These are phyloP conservation scores for Brotula barbata DNA, from an alignment of 2,797 vertebrate genomes.

Conservation along the genomic window DNA sequence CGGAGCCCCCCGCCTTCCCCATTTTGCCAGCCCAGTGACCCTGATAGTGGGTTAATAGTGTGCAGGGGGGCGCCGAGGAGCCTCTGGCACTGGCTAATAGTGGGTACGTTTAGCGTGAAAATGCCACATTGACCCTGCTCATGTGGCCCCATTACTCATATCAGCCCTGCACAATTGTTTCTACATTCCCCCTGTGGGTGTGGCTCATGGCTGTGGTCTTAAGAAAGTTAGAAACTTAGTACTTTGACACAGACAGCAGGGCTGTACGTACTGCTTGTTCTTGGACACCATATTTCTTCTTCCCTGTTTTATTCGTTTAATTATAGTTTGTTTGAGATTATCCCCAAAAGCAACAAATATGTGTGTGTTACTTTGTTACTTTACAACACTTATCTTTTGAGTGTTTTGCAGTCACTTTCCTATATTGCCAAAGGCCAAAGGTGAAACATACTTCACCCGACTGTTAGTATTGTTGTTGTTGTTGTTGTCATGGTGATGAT, in stretches of 20 bases:
- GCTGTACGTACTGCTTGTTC: too few species aligned
- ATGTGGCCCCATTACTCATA: constrained; percentile 63
- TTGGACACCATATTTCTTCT: too few species aligned
- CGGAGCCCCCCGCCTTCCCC: constrained; percentile 17
- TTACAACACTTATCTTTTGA: too few species aligned
- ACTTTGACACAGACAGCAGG: too few species aligned
- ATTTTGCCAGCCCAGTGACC: constrained; percentile 52
- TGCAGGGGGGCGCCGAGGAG: constrained; percentile 33
- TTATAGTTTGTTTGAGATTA: too few species aligned
- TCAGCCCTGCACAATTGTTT: constrained; percentile 23
- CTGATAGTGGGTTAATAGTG: constrained; percentile 68
- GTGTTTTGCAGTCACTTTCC: constrained; percentile 4
- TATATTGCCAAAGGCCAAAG: constrained; percentile 11
- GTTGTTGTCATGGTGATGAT: constrained; percentile 1
- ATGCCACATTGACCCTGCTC: constrained; percentile 61
- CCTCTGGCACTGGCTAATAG: constrained; percentile 62
- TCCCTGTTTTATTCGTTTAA: too few species aligned
- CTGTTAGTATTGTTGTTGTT: too few species aligned
- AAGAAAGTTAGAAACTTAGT: too few species aligned
- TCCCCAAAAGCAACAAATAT: too few species aligned
- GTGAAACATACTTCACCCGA: too few species aligned
- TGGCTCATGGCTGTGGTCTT: background rate
- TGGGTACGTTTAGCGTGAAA: constrained; percentile 57
- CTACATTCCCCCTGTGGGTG: constrained; percentile 21
- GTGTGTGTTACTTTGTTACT: too few species aligned